Evolutionary conservation across 2,797 vertebrate species (phyloP).

Genomic region (Rhinella marina): DNA sequence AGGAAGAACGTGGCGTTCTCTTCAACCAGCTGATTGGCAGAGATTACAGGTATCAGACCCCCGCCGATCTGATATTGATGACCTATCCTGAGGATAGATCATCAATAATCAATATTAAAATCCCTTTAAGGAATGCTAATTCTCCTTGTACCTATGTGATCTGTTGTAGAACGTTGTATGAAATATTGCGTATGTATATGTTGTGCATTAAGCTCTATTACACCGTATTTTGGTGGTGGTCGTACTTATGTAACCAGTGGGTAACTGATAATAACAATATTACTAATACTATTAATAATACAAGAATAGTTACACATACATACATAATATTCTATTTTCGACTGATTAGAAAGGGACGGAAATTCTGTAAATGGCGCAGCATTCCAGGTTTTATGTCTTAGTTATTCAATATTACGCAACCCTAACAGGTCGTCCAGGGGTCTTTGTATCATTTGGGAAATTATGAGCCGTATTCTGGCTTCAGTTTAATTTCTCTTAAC

Average conservation of each 20-base stretch:
- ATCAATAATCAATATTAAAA: too few relatives aligned
- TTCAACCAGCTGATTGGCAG: too few relatives aligned
- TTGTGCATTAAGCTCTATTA: too few relatives aligned
- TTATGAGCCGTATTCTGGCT: constrained; percentile 74
- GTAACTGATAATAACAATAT: not conserved
- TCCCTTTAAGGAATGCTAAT: too few relatives aligned
- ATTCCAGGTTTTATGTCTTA: constrained; percentile 59
- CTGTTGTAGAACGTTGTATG: too few relatives aligned
- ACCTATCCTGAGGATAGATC: too few relatives aligned
- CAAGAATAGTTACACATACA: not conserved
- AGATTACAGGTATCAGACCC: too few relatives aligned
- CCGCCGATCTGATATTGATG: too few relatives aligned
- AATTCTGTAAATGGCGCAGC: constrained; percentile 73
- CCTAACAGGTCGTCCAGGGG: constrained; percentile 77
- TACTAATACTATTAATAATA: not conserved
- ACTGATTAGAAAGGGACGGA: constrained; percentile 1
- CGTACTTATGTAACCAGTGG: not conserved
- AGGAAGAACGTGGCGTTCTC: too few relatives aligned
- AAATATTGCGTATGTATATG: too few relatives aligned
- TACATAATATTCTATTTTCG: not conserved
- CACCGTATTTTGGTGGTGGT: not conserved
- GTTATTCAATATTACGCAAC: constrained; percentile 77
- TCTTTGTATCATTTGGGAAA: constrained; percentile 75
- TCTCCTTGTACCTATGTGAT: too few relatives aligned
- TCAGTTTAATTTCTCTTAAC: constrained; percentile 68